phyloP scores from a whole-genome alignment of 2,113 vertebrate species.

The Macquaria australasica region DNA sequence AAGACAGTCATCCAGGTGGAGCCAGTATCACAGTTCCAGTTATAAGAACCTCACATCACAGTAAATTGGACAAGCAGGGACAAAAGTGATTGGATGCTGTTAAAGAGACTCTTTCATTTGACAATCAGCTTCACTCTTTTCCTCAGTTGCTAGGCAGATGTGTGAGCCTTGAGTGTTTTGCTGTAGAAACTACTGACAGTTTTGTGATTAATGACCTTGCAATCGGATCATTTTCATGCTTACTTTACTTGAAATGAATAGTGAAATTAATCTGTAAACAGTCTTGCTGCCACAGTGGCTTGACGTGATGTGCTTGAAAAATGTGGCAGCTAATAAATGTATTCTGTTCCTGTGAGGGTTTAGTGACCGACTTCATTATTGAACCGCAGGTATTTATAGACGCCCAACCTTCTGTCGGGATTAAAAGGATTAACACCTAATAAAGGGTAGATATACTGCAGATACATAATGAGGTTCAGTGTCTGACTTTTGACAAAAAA shows the following conservation, averaged over 20 bases:
- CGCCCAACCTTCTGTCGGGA: slow-evolving; percentile 32
- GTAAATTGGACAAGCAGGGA: slow-evolving; percentile 33
- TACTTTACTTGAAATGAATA: slow-evolving; percentile 7
- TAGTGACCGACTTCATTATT: slow-evolving; percentile 36
- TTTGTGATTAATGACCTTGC: slow-evolving; percentile 9
- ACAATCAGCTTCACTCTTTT: background rate
- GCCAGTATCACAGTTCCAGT: background rate
- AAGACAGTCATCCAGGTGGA: slow-evolving; percentile 41
- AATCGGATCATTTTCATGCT: background rate
- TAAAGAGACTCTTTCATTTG: slow-evolving; percentile 13
- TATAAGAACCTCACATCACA: slow-evolving; percentile 19
- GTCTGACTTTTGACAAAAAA: slow-evolving; percentile 16
- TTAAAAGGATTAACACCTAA: slow-evolving; percentile 49
- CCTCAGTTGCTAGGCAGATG: slow-evolving; percentile 53
- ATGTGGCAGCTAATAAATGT: slow-evolving; percentile 27
- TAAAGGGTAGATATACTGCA: slow-evolving; percentile 21
- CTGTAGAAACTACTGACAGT: slow-evolving; percentile 11
- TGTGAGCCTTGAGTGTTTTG: slow-evolving; percentile 2
- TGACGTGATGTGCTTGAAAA: slow-evolving; percentile 2
- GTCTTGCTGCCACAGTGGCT: background rate
- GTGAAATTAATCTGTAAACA: background rate
- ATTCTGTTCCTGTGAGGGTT: slow-evolving; percentile 40
- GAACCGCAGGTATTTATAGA: slow-evolving; percentile 56
- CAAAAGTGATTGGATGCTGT: slow-evolving; percentile 37
- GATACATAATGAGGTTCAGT: slow-evolving; percentile 23